Evolutionary conservation across 2,797 vertebrate species (phyloP), one percentile per base, ranked within the genome.

Genomic region (Scleropages formosus): DNA sequence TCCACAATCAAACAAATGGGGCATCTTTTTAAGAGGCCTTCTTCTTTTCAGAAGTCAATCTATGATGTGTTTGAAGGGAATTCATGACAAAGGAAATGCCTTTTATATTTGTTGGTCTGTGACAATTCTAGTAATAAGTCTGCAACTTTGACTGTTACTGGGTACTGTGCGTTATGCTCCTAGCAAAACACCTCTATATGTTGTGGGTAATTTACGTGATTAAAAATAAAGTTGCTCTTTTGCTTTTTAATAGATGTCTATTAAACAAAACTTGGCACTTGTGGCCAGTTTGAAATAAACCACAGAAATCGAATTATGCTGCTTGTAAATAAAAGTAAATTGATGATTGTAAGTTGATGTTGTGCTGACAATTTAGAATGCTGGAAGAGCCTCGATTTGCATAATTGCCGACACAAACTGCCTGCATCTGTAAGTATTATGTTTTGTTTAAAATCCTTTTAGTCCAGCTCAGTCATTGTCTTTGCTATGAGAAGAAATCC

Each of bases 311-410:
- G 74, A 78, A 79, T 82, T 82, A 80, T 78, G 75, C 84, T 88
- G 85, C 82, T 79, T 63, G n/a, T 82, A 80, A 86, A 49, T 70
- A 61, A 61, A 73, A 47, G 22, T 63, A 67, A 65, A 69, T 83
- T 82, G 85, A 86, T 86, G 75, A 84, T 84, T 69, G 79, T 82
- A 85, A 84, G 86, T 87, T 84, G 83, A 89, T 89, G 84, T 75
- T 60, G 84, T 89, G 89, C 88, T 84, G 87, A 90, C 84, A 82
- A 81, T 87, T 80, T 83, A 79, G 82, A 84, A 88, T 86, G 90
- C 89, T 80, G 79, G 79, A 73, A 69, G 70, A 78, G 13, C 26
- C 82, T 82, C 26, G 3, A 82, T 83, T 80, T 79, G 83, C 82
- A 87, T 90, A 91, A 91, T 88, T 87, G 85, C 82, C 81, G 85